phyloP scores from a whole-genome alignment of 92 coral and sea anemone species.

The Heteractis magnifica region DNA sequence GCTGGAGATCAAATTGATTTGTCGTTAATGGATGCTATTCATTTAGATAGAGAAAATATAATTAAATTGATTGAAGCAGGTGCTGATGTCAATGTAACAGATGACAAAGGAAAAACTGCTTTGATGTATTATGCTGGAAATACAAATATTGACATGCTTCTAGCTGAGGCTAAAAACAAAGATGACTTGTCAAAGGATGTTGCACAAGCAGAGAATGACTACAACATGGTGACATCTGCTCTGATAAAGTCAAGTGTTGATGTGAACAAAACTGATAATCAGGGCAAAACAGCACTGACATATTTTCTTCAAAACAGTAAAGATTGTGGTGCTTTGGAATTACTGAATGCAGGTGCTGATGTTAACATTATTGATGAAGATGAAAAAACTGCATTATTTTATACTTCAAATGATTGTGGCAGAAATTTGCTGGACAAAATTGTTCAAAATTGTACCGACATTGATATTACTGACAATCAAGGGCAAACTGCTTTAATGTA shows the following conservation, averaged over 20 bases:
- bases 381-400: conserved; percentile 8
- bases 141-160: not conserved
- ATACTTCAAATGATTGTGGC: not conserved
- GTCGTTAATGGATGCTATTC: not conserved
- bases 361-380: not conserved
- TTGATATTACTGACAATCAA: not conserved
- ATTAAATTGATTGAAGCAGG: not conserved
- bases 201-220: not conserved
- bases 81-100: not conserved
- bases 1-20: not conserved
- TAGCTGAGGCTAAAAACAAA: not conserved
- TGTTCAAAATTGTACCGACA: not conserved
- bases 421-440: not conserved
- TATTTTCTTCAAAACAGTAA: not conserved
- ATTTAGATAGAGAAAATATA: not conserved
- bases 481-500: not conserved
- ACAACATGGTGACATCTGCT: not conserved
- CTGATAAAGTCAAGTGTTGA: not conserved
- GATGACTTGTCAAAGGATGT: not conserved
- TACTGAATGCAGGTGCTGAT: not conserved
- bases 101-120: not conserved
- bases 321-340: not conserved
- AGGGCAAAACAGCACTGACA: conserved; percentile 13
- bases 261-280: not conserved
- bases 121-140: not conserved